These are phyloP conservation scores for Fopius arisanus DNA, from an alignment of 1,140 invertebrate species.

Conservation along the genomic window DNA sequence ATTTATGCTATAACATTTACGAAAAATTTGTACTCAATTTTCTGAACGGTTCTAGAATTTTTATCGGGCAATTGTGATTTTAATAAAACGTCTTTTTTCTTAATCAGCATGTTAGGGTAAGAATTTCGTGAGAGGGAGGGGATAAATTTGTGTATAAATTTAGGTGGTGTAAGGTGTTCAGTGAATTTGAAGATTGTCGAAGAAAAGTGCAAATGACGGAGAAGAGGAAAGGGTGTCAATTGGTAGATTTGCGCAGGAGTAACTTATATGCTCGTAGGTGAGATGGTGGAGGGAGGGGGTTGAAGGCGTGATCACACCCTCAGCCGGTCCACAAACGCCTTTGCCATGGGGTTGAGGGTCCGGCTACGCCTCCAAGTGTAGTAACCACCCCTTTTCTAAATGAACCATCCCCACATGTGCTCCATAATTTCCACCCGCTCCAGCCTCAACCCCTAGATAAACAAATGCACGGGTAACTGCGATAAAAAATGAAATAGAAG, in stretches of 20 bases:
- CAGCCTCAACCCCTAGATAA: not conserved
- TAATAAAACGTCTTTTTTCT: too few relatives aligned
- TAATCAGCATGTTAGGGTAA: too few relatives aligned
- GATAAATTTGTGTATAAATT: not conserved
- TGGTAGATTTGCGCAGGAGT: slow-evolving; percentile 38
- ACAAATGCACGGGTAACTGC: not conserved
- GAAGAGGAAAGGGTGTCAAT: not conserved
- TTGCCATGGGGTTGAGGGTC: slow-evolving; percentile 23
- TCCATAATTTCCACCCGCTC: not conserved
- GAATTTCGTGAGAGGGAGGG: not conserved
- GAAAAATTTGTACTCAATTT: too few relatives aligned
- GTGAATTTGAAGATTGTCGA: not conserved
- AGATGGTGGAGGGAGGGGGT: not conserved
- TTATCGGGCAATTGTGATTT: too few relatives aligned
- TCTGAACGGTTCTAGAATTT: too few relatives aligned
- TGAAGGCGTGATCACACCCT: slow-evolving; percentile 26
- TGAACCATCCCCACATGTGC: slow-evolving; percentile 15
- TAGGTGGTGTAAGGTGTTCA: too few relatives aligned
- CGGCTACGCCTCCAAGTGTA: slow-evolving; percentile 27
- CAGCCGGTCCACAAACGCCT: slow-evolving; percentile 30
- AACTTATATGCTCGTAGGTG: slow-evolving; percentile 21
- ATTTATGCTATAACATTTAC: too few relatives aligned
- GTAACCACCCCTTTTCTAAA: slow-evolving; percentile 30
- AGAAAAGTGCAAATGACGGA: not conserved
- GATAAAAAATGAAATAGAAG: slow-evolving; percentile 1